These are phyloP conservation scores for Heliconius erato DNA, from an alignment of 2,888 invertebrate genomes.

Conservation along the genomic window DNA sequence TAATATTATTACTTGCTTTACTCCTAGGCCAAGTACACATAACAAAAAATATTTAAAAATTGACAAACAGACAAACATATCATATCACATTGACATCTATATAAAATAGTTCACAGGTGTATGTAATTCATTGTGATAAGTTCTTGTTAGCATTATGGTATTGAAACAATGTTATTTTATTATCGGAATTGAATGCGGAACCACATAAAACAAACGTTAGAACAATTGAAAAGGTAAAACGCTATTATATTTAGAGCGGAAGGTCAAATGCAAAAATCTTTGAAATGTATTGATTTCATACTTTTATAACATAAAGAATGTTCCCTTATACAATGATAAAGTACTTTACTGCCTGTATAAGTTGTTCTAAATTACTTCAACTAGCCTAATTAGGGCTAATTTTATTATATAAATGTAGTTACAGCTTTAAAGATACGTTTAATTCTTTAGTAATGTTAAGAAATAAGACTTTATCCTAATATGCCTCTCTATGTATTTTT, in stretches of 20 bases:
- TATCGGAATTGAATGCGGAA: conserved; percentile 45
- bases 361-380: background rate
- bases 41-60: background rate
- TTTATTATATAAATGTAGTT: background rate
- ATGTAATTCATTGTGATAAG: conserved; percentile 9
- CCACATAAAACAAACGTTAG: conserved; percentile 26
- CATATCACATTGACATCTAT: background rate
- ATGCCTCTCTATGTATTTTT: too few relatives aligned
- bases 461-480: too few relatives aligned
- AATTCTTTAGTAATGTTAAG: too few relatives aligned
- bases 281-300: conserved; percentile 38
- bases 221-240: conserved; percentile 46
- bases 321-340: background rate
- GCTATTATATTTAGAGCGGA: conserved; percentile 35
- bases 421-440: too few relatives aligned
- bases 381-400: background rate
- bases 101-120: background rate
- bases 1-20: too few relatives aligned
- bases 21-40: background rate
- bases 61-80: background rate
- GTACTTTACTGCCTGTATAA: background rate
- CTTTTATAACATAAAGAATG: conserved; percentile 7
- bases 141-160: conserved; percentile 19
- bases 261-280: conserved; percentile 37
- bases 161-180: conserved; percentile 39